Base-by-base conservation (phyloP, 2,113 vertebrate species). In the Anolis carolinensis region DNA sequence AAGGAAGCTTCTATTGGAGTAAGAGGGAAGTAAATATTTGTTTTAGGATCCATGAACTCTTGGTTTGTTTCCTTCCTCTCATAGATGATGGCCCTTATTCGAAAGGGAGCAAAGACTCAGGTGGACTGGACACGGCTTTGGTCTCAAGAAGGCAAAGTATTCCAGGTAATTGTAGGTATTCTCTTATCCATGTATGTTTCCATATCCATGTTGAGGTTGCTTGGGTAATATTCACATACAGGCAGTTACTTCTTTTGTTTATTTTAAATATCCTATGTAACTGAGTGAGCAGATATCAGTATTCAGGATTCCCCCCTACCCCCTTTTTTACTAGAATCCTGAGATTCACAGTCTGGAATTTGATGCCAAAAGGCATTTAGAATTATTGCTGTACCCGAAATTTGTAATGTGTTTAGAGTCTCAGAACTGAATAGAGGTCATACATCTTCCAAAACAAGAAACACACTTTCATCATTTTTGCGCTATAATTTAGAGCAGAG, bases 71-170 rank as follows among this genome's bases (percentile, higher is more conserved):
- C 65, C 87, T 90, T 86, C 83, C 94, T 92, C 48, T 76, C 67
- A 0, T 96, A 99, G 99, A 99, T 36, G 98, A 99, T 92, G 98
- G 97, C 72, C 98, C 98, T 86, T 99, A 99, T 88, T 97, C 96
- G 11, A 99, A 98, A 94, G 98, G 97, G 72, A 96, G 92, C 95
- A 98, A 98, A 92, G 98, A 99, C n/a, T 87, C 95, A 0, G 93
- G 94, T 63, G 95, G 95, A 81, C 85, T 95, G 77, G 98, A 98
- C 6, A 3, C 96, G 90, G 95, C 96, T 55, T 93, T 97, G 95
- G 95, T 95, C 2, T 97, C 97, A 93, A 97, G 97, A 91, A 97
- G 98, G 85, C 97, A 97, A 93, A 99, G 98, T 94, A 97, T 99
- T 90, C 98, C 98, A 97, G 99, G 99, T 99, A 97, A 86, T 13